These are phyloP conservation scores for Trachelus tabidus DNA, from an alignment of 2,888 invertebrate species.

Conservation along the genomic window DNA sequence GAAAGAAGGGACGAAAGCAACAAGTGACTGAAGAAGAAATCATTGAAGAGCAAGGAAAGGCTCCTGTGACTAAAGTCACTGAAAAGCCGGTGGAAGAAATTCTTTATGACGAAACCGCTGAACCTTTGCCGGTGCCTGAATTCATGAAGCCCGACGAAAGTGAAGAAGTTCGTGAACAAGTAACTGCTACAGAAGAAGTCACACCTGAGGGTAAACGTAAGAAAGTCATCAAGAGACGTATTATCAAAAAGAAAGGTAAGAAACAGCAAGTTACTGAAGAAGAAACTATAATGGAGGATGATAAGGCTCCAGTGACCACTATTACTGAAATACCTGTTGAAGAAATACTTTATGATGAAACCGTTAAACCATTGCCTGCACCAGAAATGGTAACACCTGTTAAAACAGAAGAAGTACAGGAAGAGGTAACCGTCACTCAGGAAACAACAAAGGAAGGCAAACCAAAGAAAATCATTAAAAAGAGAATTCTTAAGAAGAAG, in stretches of 20 bases:
- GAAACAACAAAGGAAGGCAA: conserved; percentile 19
- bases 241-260: conserved; percentile 64
- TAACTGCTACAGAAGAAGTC: conserved; percentile 50
- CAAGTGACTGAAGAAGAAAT: conserved; percentile 19
- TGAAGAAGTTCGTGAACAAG: conserved; percentile 46
- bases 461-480: conserved; percentile 51
- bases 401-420: conserved; percentile 47
- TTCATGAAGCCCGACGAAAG: conserved; percentile 50
- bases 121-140: conserved; percentile 29
- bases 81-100: conserved; percentile 33
- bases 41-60: conserved; percentile 47
- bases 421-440: conserved; percentile 52
- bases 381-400: conserved; percentile 33
- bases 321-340: conserved; percentile 56
- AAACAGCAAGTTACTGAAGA: conserved; percentile 52
- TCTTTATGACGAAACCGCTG: conserved; percentile 47
- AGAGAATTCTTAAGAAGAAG: conserved; percentile 63
- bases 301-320: conserved; percentile 60
- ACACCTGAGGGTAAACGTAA: conserved; percentile 56
- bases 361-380: conserved; percentile 39
- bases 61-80: conserved; percentile 45
- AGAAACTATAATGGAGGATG: conserved; percentile 48
- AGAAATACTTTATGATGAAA: conserved; percentile 29
- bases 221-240: conserved; percentile 40
- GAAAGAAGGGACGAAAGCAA: conserved; percentile 55